phyloP scores from a whole-genome alignment of 1,140 invertebrate genomes.

The Drosophila lowei region DNA sequence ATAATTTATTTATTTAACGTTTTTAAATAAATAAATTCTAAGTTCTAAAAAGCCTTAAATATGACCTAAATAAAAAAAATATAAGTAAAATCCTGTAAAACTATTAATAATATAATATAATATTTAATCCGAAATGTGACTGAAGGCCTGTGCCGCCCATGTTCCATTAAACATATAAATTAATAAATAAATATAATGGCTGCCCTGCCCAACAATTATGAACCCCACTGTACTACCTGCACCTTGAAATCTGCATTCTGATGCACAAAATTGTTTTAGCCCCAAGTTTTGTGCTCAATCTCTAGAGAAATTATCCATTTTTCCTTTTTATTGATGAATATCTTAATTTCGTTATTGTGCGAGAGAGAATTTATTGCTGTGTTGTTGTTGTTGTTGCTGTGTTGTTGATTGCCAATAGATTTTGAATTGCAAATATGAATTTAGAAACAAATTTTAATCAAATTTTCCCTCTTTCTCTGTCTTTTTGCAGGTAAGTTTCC shows the following conservation, averaged over 20 bases:
- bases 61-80: too few species aligned
- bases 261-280: slow-evolving; percentile 13
- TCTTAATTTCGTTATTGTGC: slow-evolving; percentile 61
- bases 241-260: too few species aligned
- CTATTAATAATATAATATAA: too few species aligned
- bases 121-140: too few species aligned
- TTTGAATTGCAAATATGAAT: slow-evolving; percentile 52
- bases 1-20: too few species aligned
- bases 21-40: too few species aligned
- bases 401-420: slow-evolving; percentile 44
- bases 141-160: too few species aligned
- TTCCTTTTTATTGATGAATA: slow-evolving; percentile 31
- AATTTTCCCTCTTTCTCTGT: slow-evolving; percentile 32
- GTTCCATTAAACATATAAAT: too few species aligned
- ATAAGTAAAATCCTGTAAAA: too few species aligned
- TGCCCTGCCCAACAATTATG: background rate
- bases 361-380: slow-evolving; percentile 41
- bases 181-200: too few species aligned
- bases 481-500: slow-evolving; percentile 65
- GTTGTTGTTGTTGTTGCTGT: slow-evolving; percentile 25
- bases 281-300: slow-evolving; percentile 36
- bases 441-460: slow-evolving; percentile 52
- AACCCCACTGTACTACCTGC: slow-evolving; percentile 13
- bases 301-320: slow-evolving; percentile 42
- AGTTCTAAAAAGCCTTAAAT: too few species aligned